Base-by-base conservation (phyloP, 2,797 vertebrate species). In the Xenentodon cancila region DNA sequence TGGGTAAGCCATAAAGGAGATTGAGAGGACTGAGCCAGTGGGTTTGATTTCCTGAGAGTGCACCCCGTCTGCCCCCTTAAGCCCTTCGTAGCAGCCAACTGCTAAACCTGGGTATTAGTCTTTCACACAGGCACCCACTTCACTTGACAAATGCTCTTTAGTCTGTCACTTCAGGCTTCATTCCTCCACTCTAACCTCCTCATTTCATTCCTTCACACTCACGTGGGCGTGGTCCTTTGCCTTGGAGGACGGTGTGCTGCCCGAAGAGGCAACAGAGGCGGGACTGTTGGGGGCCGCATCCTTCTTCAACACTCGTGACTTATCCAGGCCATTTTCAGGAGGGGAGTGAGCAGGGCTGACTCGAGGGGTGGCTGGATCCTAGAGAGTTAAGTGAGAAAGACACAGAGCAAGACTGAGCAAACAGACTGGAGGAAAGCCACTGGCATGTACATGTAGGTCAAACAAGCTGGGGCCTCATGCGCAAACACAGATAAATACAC, bases 171-270 rank as follows among this genome's bases (percentile, higher is more conserved):
- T 62, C 62, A 71, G 70, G 53, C 73, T 57, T 67, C 63, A 61
- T 53, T 65, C 74, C 52, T 60, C 64, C 30, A 56, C 63, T 69
- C 52, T 64, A 76, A 70, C 71, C 73, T 66, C 59, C 66, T 68
- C 59, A 63, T 68, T 80, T 73, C 66, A 78, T 68, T 72, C 32
- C 22, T 58, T 54, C 53, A 43, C 69, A 86, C 84, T 85, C 86
- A 98, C 96, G 22, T 98, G 96, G 90, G 95, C 87, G 84, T 98
- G 94, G 88, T 98, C 97, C 91, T 98, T 98, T 20, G 95, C 96
- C 92, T 98, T 98, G 80, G 97, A 98, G 57, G 97, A 98, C 4
- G 96, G 97, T 4, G 96, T 99, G 92, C 97, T 98, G 86, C 97
- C 96, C 19, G 97, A 98, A n/a, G 97, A 98, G 59, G 96, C 95